These are phyloP conservation scores for Acleris cristana DNA, from an alignment of 2,888 invertebrate genomes.

Conservation along the genomic window DNA sequence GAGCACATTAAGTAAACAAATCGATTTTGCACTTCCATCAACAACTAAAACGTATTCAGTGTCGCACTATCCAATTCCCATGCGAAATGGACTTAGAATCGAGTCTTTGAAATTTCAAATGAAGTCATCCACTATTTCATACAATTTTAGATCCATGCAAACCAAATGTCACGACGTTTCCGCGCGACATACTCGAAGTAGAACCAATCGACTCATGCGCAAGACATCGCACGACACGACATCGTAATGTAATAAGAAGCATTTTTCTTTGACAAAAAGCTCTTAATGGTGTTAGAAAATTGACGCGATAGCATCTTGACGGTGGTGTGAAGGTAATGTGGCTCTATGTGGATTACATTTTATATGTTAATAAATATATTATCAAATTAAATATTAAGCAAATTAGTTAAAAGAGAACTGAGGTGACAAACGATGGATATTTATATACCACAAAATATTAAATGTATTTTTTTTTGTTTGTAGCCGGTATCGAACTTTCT, in stretches of 20 bases:
- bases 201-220: conserved; percentile 51
- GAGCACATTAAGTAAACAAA: too few relatives aligned
- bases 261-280: conserved; percentile 80
- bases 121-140: neutral
- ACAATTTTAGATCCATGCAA: conserved; percentile 34
- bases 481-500: too few relatives aligned
- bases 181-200: conserved; percentile 39
- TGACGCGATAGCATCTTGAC: conserved; percentile 56
- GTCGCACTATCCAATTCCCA: too few relatives aligned
- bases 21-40: too few relatives aligned
- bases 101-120: too few relatives aligned
- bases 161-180: conserved; percentile 47
- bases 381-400: neutral
- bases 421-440: too few relatives aligned
- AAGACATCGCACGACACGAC: conserved; percentile 54
- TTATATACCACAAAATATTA: too few relatives aligned
- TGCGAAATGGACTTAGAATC: too few relatives aligned
- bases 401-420: too few relatives aligned
- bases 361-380: conserved; percentile 12
- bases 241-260: conserved; percentile 76
- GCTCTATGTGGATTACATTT: conserved; percentile 49
- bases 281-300: conserved; percentile 72
- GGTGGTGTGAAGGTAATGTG: conserved; percentile 37
- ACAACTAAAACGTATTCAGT: too few relatives aligned
- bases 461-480: too few relatives aligned